phyloP scores from a whole-genome alignment of 2,113 vertebrate genomes.

The Maccullochella peelii region DNA sequence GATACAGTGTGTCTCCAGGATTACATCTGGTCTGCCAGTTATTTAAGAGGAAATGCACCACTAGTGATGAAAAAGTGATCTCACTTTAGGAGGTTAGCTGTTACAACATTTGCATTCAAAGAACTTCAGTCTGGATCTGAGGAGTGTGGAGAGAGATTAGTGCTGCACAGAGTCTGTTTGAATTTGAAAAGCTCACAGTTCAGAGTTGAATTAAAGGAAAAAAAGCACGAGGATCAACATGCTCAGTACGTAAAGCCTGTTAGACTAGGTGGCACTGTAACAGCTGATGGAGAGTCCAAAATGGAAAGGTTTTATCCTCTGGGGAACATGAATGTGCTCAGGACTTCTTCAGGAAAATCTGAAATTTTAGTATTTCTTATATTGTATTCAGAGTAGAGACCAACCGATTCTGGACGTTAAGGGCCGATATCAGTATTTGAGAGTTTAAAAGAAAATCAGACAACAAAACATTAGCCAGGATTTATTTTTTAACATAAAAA shows the following conservation, averaged over 20 bases:
- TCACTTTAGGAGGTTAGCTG: not conserved
- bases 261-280: not conserved
- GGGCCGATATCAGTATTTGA: no score
- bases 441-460: no score
- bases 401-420: no score
- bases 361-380: no score
- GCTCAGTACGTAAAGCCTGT: not conserved
- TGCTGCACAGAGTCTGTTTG: not conserved
- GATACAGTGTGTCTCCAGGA: not conserved
- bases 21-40: not conserved
- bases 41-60: not conserved
- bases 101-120: slow-evolving; percentile 5
- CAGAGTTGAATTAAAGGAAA: no score
- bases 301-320: not conserved
- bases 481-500: no score
- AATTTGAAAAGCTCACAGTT: not conserved
- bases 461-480: no score
- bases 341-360: no score
- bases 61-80: not conserved
- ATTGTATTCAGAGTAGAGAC: no score
- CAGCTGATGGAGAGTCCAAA: not conserved
- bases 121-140: not conserved
- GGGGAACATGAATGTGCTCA: no score
- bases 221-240: no score
- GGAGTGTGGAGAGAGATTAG: not conserved